These are phyloP conservation scores for Galerucella nymphaeae DNA, from an alignment of 2,888 invertebrate species.

Conservation along the genomic window DNA sequence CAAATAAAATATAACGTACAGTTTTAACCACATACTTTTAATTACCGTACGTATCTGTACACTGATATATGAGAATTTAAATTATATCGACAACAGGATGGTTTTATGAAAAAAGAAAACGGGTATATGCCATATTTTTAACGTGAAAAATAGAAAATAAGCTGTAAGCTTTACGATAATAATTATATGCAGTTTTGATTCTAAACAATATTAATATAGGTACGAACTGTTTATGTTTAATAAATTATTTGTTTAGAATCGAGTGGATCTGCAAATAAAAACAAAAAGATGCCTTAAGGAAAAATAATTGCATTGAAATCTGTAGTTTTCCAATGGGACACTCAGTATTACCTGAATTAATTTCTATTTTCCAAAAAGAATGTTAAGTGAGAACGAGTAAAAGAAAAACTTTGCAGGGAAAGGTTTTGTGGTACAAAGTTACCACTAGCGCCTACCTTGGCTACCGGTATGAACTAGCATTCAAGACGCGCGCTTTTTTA, in stretches of 20 bases:
- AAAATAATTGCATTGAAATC: slow-evolving; percentile 8
- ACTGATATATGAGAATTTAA: slow-evolving; percentile 14
- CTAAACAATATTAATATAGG: slow-evolving; percentile 16
- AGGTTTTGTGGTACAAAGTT: too few relatives aligned
- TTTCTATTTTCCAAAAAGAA: too few relatives aligned
- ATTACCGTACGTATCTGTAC: slow-evolving; percentile 28
- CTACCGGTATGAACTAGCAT: too few relatives aligned
- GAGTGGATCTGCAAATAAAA: slow-evolving; percentile 16
- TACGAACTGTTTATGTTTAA: neutral
- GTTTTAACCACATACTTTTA: slow-evolving; percentile 25
- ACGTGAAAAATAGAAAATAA: slow-evolving; percentile 7
- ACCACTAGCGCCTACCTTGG: too few relatives aligned
- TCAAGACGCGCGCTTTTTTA: too few relatives aligned
- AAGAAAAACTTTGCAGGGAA: too few relatives aligned
- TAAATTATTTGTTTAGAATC: slow-evolving; percentile 15
- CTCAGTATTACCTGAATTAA: neutral
- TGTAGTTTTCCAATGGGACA: slow-evolving; percentile 2
- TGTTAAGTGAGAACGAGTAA: too few relatives aligned
- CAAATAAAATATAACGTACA: slow-evolving; percentile 32
- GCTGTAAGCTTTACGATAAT: slow-evolving; percentile 9
- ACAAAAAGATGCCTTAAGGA: slow-evolving; percentile 30
- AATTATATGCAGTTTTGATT: slow-evolving; percentile 23
- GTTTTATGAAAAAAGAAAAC: slow-evolving; percentile 17
- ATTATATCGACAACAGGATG: slow-evolving; percentile 25
- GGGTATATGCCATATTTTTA: slow-evolving; percentile 27